A percentile compares a stretch with the other conserved stretches of the same genome.
Conservation (phyloP, 2,797 vertebrate genomes). For the Rachycentron canadum region DNA sequence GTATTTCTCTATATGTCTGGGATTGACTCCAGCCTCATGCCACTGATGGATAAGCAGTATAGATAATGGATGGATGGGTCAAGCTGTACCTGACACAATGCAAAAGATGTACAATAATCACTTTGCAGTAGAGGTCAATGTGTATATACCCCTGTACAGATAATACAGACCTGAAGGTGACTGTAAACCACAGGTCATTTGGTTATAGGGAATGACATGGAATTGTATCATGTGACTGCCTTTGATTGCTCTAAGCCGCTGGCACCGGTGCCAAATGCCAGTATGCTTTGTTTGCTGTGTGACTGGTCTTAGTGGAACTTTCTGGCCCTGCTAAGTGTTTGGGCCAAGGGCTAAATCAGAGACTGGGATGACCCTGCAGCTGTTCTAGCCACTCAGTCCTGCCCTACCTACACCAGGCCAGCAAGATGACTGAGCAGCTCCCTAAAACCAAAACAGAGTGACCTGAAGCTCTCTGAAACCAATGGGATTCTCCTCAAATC, state of each 20-base stretch:
- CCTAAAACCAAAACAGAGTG: conserved; percentile 34
- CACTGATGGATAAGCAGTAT: too few species aligned
- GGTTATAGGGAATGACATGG: conserved; percentile 68
- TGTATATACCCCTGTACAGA: conserved; percentile 22
- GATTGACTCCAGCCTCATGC: too few species aligned
- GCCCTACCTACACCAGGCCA: conserved; percentile 4
- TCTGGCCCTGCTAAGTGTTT: conserved; percentile 42
- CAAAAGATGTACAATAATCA: not conserved
- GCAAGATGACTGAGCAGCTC: conserved; percentile 25
- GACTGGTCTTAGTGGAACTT: conserved; percentile 70
- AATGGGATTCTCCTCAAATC: conserved; percentile 50
- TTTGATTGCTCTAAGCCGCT: conserved; percentile 77
- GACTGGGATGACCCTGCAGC: conserved; percentile 77
- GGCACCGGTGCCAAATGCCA: conserved; percentile 68
- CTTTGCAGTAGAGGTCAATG: not conserved
- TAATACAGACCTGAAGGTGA: conserved; percentile 63
- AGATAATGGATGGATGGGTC: not conserved
- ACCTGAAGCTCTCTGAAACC: conserved; percentile 46
- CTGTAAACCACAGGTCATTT: conserved; percentile 47
- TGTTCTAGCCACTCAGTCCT: conserved; percentile 76
- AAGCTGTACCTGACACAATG: not conserved
- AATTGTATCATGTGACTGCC: conserved; percentile 68
- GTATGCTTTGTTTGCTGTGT: conserved; percentile 72
- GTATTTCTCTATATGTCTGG: too few species aligned
- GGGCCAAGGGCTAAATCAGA: conserved; percentile 73